A percentile compares a stretch with the other conserved stretches of the same genome.
Evolutionary conservation across 1,140 invertebrate species (phyloP).

Genomic region (Caenorhabditis brenneri): DNA sequence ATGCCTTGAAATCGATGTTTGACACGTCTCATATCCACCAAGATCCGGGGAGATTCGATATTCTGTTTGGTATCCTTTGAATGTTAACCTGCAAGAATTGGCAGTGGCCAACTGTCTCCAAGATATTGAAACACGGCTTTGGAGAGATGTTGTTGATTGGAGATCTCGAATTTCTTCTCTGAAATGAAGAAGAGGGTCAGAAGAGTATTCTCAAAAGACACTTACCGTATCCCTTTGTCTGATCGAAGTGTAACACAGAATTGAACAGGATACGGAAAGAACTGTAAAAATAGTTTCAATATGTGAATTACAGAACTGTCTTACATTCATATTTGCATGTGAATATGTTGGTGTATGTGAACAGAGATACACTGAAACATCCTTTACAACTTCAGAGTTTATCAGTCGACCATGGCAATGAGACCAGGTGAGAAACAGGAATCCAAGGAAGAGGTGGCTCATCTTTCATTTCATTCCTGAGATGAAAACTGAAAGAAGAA

Average conservation of each 20-base stretch:
- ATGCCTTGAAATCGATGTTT: slow-evolving; percentile 17
- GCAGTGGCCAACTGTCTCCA: slow-evolving; percentile 28
- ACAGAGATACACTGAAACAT: slow-evolving; percentile 3
- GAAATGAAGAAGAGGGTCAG: background rate
- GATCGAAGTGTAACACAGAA: slow-evolving; percentile 17
- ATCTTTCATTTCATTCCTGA: slow-evolving; percentile 6
- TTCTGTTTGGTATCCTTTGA: slow-evolving; percentile 27
- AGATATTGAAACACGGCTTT: slow-evolving; percentile 24
- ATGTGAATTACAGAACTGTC: no score
- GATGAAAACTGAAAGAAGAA: background rate
- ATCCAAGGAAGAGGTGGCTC: background rate
- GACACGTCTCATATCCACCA: slow-evolving; percentile 7
- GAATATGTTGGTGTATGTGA: slow-evolving; percentile 3
- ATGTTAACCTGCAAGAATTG: slow-evolving; percentile 13
- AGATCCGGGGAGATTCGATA: slow-evolving; percentile 30
- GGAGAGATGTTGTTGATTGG: slow-evolving; percentile 20
- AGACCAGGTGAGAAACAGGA: background rate
- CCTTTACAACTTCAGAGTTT: slow-evolving; percentile 17
- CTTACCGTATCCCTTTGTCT: slow-evolving; percentile 24
- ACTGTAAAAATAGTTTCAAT: background rate
- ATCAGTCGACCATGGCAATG: background rate
- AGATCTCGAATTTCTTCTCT: slow-evolving; percentile 24
- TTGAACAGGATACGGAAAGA: slow-evolving; percentile 5
- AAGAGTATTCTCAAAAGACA: background rate
- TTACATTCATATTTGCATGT: slow-evolving; percentile 26